These are phyloP conservation scores for Nephrotoma flavescens DNA, from an alignment of 2,888 invertebrate species.

Conservation along the genomic window DNA sequence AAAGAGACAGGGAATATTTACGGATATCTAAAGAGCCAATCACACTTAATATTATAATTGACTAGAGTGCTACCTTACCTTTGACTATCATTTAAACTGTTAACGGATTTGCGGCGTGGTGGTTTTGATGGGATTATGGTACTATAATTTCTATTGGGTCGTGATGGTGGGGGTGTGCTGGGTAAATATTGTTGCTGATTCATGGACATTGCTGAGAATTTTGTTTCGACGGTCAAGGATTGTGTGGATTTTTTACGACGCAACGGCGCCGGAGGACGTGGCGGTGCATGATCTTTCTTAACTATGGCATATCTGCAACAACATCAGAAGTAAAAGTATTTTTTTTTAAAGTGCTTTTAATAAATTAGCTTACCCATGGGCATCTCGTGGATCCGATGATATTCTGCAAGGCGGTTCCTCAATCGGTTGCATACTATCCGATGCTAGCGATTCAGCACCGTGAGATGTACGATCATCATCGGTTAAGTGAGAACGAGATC, in stretches of 20 bases:
- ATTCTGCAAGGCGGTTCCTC: neutral
- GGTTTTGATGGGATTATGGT: slow-evolving; percentile 43
- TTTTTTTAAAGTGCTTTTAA: neutral
- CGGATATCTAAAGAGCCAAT: neutral
- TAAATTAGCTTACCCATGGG: neutral
- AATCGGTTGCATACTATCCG: slow-evolving; percentile 24
- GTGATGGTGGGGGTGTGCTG: slow-evolving; percentile 36
- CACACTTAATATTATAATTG: neutral
- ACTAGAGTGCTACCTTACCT: slow-evolving; percentile 12
- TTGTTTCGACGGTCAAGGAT: slow-evolving; percentile 38
- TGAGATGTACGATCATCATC: slow-evolving; percentile 60
- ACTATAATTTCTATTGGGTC: slow-evolving; percentile 44
- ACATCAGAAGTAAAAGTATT: neutral
- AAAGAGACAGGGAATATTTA: neutral
- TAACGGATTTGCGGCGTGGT: slow-evolving; percentile 44
- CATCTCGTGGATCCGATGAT: neutral
- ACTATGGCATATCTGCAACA: slow-evolving; percentile 59
- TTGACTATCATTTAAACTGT: slow-evolving; percentile 38
- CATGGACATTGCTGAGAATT: slow-evolving; percentile 53
- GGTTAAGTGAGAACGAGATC: slow-evolving; percentile 38
- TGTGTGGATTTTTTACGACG: slow-evolving; percentile 40
- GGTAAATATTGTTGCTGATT: neutral
- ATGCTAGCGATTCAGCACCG: slow-evolving; percentile 49
- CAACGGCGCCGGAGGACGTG: slow-evolving; percentile 44
- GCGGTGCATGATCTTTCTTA: slow-evolving; percentile 48